phyloP scores from a whole-genome alignment of 2,113 vertebrate genomes.

The Hassar affinis region DNA sequence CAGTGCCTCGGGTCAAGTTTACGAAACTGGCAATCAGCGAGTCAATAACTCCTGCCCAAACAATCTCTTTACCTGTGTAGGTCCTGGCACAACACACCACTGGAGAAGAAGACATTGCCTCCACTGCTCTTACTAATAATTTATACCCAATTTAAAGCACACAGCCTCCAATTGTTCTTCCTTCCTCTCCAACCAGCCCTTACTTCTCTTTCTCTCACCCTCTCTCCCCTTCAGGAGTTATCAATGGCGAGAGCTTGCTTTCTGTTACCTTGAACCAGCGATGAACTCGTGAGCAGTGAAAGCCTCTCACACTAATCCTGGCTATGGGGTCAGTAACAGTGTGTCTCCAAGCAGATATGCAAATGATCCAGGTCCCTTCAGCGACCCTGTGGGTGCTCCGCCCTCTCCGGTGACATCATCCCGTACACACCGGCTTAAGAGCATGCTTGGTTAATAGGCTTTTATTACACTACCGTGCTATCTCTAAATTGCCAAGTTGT shows the following conservation, averaged over 20 bases:
- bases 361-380: slow-evolving; percentile 61
- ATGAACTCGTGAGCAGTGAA: slow-evolving; percentile 65
- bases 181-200: slow-evolving; percentile 44
- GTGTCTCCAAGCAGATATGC: slow-evolving; percentile 73
- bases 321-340: slow-evolving; percentile 67
- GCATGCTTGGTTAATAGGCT: slow-evolving; percentile 49
- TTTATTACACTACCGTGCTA: slow-evolving; percentile 47
- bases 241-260: slow-evolving; percentile 71
- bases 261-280: slow-evolving; percentile 69
- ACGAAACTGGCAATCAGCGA: slow-evolving; percentile 75
- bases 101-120: slow-evolving; percentile 64
- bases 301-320: slow-evolving; percentile 70
- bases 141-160: slow-evolving; percentile 72
- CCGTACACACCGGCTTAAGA: slow-evolving; percentile 42
- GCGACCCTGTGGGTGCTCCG: slow-evolving; percentile 45
- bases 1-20: slow-evolving; percentile 78
- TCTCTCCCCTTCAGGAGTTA: slow-evolving; percentile 66
- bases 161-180: slow-evolving; percentile 62
- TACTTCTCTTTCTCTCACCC: slow-evolving; percentile 51
- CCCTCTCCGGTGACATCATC: slow-evolving; percentile 66
- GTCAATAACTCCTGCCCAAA: slow-evolving; percentile 75
- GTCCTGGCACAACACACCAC: slow-evolving; percentile 66
- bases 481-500: slow-evolving; percentile 44
- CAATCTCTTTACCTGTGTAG: slow-evolving; percentile 69
- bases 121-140: slow-evolving; percentile 79